Conservation (phyloP, 1,140 invertebrate species). For the Aphidius ervi region DNA sequence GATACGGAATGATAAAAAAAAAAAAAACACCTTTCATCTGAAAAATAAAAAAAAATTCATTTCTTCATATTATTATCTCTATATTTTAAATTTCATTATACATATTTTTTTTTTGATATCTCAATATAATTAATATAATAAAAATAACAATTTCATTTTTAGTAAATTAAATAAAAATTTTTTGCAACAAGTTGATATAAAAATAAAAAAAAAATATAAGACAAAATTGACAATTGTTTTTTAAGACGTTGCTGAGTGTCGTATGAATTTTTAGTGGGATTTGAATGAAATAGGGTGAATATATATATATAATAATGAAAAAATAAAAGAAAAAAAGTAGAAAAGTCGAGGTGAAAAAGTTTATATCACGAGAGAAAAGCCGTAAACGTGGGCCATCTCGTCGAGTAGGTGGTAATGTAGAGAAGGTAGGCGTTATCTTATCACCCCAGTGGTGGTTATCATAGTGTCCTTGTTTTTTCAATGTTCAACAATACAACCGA, state of each 20-base stretch:
- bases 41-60: too few species aligned
- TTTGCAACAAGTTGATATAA: not conserved
- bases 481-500: constrained; percentile 6
- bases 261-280: constrained; percentile 12
- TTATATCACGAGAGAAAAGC: constrained; percentile 10
- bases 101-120: not conserved
- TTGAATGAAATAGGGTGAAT: not conserved
- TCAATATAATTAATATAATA: not conserved
- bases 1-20: too few species aligned
- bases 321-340: constrained; percentile 1
- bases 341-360: not conserved
- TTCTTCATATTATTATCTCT: not conserved
- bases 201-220: constrained; percentile 5
- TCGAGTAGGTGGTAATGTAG: constrained; percentile 35
- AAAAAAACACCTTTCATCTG: too few species aligned
- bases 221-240: constrained; percentile 9
- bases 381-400: constrained; percentile 27
- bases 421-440: constrained; percentile 35
- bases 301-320: not conserved
- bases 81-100: not conserved
- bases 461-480: constrained; percentile 19
- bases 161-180: not conserved
- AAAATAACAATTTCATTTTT: not conserved
- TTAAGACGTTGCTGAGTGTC: constrained; percentile 5
- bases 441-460: constrained; percentile 22